Percentiles rank a stretch among this genome's conserved stretches.
Conservation (phyloP, 2,888 invertebrate genomes). For the Noctua janthina region DNA sequence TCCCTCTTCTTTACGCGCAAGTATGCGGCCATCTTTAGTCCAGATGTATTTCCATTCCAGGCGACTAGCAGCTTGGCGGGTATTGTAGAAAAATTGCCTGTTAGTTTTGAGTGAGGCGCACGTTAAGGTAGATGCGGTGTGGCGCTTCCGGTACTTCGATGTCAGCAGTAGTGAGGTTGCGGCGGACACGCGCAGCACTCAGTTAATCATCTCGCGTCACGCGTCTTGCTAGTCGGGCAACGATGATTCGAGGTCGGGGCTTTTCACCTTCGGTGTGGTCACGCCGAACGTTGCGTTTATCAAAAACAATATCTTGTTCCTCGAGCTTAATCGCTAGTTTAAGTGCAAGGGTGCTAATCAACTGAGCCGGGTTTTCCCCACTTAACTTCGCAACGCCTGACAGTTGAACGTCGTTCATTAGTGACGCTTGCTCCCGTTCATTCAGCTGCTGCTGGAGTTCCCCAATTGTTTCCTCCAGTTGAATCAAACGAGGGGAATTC, state of each 20-base stretch:
- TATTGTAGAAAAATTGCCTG: too few relatives aligned
- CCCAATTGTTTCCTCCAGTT: not conserved
- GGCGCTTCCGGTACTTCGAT: too few relatives aligned
- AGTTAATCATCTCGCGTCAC: too few relatives aligned
- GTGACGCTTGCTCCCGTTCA: not conserved
- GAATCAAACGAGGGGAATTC: conserved; percentile 1
- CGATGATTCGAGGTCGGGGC: not conserved
- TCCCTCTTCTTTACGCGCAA: not conserved
- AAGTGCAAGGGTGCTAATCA: not conserved
- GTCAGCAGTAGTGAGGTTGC: too few relatives aligned
- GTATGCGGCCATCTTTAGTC: conserved; percentile 9
- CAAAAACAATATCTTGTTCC: not conserved
- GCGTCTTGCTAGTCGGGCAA: not conserved
- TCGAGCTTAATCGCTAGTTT: not conserved
- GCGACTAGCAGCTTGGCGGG: too few relatives aligned
- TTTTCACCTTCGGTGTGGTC: not conserved
- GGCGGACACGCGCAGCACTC: too few relatives aligned
- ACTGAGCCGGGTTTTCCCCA: not conserved
- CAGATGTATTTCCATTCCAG: not conserved
- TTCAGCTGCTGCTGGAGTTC: not conserved
- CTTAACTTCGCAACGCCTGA: not conserved
- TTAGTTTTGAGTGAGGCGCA: too few relatives aligned
- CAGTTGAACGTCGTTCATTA: not conserved
- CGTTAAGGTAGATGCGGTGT: too few relatives aligned
- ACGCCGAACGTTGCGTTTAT: not conserved